A percentile compares a stretch with the other conserved stretches of the same genome.
Evolutionary conservation across 2,113 vertebrate species (phyloP).

Genomic region (Equus przewalskii): DNA sequence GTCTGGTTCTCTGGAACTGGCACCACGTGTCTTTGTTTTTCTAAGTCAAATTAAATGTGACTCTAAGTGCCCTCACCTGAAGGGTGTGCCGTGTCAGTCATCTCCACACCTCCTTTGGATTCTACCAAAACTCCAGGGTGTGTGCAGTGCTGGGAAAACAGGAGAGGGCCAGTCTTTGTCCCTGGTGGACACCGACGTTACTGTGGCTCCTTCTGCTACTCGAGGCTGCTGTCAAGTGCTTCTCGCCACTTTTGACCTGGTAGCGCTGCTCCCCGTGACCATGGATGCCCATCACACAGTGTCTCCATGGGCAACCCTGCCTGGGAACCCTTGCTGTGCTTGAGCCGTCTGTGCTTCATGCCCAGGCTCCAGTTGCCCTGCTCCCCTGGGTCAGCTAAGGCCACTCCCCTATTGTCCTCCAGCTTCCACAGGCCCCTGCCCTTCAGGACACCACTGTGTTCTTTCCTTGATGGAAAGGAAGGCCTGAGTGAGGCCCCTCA

Average conservation of each 20-base stretch:
- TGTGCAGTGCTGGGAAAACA: neutral
- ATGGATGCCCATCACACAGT: neutral
- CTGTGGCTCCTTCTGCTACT: neutral
- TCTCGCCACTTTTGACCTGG: too few relatives aligned
- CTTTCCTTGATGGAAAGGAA: neutral
- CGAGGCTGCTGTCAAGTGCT: neutral
- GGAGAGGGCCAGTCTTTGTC: neutral
- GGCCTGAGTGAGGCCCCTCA: neutral
- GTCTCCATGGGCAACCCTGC: neutral
- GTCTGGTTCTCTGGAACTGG: neutral
- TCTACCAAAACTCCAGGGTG: neutral
- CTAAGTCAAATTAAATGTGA: neutral
- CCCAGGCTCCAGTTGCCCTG: neutral
- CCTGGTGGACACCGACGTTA: too few relatives aligned
- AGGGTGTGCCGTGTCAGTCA: fast-evolving
- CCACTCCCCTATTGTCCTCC: neutral
- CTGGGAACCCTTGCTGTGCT: neutral
- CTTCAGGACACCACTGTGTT: fast-evolving
- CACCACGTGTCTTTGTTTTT: neutral
- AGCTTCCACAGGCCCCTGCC: neutral
- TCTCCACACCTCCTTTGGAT: neutral
- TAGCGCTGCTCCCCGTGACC: neutral
- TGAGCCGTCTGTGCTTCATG: neutral
- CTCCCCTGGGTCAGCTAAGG: neutral
- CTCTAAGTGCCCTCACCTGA: neutral